Evolutionary conservation across 2,113 vertebrate species (phyloP), one percentile per base, ranked within the genome.

Genomic region (Myotis yumanensis): DNA sequence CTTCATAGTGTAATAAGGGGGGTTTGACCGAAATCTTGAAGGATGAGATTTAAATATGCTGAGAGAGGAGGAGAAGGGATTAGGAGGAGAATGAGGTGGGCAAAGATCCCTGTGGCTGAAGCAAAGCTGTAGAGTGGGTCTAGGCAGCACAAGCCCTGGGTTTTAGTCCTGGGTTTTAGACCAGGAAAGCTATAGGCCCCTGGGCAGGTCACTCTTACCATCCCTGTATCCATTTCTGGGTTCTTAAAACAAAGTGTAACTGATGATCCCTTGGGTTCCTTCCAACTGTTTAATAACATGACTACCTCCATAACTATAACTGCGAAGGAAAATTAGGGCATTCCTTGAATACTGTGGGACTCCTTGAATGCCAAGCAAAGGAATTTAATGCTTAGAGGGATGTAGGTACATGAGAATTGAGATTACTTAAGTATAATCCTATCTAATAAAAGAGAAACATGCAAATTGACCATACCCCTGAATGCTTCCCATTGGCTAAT

Each of bases 191-290:
- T 71, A 10, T 10, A 92, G 40, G 25, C 11, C 90, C 37, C 59
- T 43, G 3, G 16, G 52, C 14, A 23, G 43, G 30, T 82, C 35
- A 52, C 51, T 90, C 71, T 87, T 79, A 79, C 7, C 64, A 87
- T 66, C 7, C n/a, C 83, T 51, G 12, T 10, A 72, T 54, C 30
- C 46, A 73, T 1, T 89, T 59, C 28, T 88, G 46, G 25, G 16
- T 88, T 28, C 71, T 46, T n/a, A 84, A 64, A 43, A 87, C 62
- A 66, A 90, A 93, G 83, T 23, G 11, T 75, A 93, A 89, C 10
- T 17, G 3, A 32, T 46, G 77, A 64, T 17, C 14, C 72, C 25
- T 14, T 83, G 51, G 35, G 71, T 75, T 40, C 22, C n/a, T 90
- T 46, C 30, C 59, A 76, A 54, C 28, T 90, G 16, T 79, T 48